phyloP scores from a whole-genome alignment of 1,140 invertebrate genomes.

The Pteromalus puparum region DNA sequence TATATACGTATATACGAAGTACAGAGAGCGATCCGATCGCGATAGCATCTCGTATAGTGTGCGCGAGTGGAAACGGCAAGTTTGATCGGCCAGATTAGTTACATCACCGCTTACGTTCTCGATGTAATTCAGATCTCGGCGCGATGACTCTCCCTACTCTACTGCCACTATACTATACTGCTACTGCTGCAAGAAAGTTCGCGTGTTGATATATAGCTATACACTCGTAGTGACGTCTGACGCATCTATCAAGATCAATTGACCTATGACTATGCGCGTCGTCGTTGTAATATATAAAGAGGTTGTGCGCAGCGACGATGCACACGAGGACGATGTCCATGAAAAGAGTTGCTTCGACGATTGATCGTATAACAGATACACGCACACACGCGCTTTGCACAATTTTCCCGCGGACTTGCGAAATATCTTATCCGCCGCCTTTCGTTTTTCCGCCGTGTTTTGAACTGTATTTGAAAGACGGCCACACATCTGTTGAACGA shows the following conservation, averaged over 20 bases:
- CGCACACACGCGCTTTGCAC: neutral
- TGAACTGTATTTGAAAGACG: conserved; percentile 42
- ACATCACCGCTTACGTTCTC: conserved; percentile 36
- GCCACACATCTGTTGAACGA: neutral
- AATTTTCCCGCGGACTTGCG: neutral
- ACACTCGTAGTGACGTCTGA: conserved; percentile 32
- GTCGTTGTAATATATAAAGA: neutral
- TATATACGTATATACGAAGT: neutral
- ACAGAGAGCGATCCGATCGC: neutral
- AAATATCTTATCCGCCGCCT: neutral
- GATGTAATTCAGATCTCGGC: conserved; percentile 45
- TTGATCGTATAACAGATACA: neutral
- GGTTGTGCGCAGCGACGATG: conserved; percentile 3
- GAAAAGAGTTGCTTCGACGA: neutral
- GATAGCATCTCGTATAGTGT: neutral
- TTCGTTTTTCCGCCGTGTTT: neutral
- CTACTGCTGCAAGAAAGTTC: conserved; percentile 22
- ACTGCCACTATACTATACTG: no score
- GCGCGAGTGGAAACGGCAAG: conserved; percentile 36
- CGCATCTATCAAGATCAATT: conserved; percentile 53
- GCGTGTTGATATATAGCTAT: neutral
- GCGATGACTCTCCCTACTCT: conserved; percentile 37
- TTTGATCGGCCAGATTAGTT: conserved; percentile 48
- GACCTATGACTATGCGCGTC: conserved; percentile 31
- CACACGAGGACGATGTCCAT: no score